Conservation (phyloP, 2,113 vertebrate species). For the Rhinolophus ferrumequinum region DNA sequence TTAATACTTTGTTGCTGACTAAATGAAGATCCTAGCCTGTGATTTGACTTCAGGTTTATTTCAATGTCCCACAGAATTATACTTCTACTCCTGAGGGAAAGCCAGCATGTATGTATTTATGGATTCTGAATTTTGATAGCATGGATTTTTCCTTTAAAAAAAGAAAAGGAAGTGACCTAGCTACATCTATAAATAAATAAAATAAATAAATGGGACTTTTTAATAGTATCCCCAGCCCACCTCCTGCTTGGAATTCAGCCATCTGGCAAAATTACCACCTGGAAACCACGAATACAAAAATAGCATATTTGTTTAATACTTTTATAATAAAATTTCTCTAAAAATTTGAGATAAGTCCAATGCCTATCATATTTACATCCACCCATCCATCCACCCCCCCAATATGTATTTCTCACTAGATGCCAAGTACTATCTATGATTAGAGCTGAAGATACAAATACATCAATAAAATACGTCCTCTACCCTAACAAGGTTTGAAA, state of each 20-base stretch:
- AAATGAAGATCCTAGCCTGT: background rate
- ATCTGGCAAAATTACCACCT: background rate
- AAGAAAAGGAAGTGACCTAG: background rate
- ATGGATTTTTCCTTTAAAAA: background rate
- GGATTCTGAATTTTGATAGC: background rate
- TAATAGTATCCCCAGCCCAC: background rate
- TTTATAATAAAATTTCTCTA: conserved; percentile 4
- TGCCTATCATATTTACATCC: background rate
- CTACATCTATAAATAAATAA: background rate
- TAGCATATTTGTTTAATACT: background rate
- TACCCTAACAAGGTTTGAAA: background rate
- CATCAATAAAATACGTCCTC: background rate
- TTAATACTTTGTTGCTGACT: background rate
- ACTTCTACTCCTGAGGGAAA: background rate
- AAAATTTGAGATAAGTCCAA: background rate
- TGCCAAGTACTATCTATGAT: background rate
- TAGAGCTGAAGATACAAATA: background rate
- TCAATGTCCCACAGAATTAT: background rate
- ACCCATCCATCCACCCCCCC: background rate
- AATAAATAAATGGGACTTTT: background rate
- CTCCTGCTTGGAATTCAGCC: background rate
- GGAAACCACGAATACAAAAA: conserved; percentile 17
- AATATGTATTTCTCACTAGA: background rate
- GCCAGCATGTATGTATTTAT: background rate
- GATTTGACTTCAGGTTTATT: background rate